phyloP scores from a whole-genome alignment of 2,888 invertebrate genomes.

The Cheilosia grossa region DNA sequence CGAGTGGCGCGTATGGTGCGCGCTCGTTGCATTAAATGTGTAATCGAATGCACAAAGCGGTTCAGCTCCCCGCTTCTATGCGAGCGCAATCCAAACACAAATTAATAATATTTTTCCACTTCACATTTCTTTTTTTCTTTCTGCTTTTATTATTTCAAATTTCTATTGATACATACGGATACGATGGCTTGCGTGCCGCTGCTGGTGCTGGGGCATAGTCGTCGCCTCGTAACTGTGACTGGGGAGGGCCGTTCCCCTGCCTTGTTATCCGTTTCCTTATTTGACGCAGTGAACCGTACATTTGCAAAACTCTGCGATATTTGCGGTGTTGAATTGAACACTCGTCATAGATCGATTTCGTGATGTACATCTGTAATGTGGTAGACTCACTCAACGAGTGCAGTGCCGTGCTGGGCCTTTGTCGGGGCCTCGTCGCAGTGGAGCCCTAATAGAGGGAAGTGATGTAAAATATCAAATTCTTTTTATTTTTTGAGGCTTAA shows the following conservation, averaged over 20 bases:
- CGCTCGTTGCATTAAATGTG: slow-evolving; percentile 16
- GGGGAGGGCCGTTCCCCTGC: not conserved
- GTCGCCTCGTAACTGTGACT: no score
- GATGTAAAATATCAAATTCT: no score
- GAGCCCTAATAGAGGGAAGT: not conserved
- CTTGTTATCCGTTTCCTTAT: slow-evolving; percentile 29
- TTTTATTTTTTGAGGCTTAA: no score
- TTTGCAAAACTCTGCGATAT: slow-evolving; percentile 64
- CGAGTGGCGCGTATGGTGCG: slow-evolving; percentile 11
- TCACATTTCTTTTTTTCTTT: slow-evolving; percentile 16
- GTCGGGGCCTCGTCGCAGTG: not conserved
- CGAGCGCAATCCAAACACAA: slow-evolving; percentile 28
- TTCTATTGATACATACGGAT: slow-evolving; percentile 15
- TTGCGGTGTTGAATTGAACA: slow-evolving; percentile 65
- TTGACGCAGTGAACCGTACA: slow-evolving; percentile 60
- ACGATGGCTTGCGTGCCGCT: slow-evolving; percentile 28
- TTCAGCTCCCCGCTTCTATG: not conserved
- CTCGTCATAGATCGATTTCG: slow-evolving; percentile 62
- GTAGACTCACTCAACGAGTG: not conserved
- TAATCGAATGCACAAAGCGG: slow-evolving; percentile 46
- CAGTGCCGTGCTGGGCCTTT: not conserved
- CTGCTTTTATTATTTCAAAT: slow-evolving; percentile 8
- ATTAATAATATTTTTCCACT: slow-evolving; percentile 16
- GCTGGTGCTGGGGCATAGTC: no score
- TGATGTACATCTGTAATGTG: slow-evolving; percentile 48